Conservation (phyloP, 2,888 invertebrate genomes). For the Vannuccia rotundouncinata region DNA sequence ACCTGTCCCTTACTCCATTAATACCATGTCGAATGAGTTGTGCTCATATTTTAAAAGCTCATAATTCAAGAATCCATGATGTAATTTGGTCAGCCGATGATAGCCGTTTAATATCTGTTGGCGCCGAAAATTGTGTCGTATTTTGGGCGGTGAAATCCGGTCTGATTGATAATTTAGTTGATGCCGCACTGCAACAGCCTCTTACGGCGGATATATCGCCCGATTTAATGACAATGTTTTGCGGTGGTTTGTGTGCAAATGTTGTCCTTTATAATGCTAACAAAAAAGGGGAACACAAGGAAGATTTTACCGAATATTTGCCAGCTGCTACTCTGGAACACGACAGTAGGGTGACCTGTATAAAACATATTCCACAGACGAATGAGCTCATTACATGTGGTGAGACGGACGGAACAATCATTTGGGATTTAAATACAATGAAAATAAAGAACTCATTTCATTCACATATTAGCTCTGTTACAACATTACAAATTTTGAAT, state of each 20-base stretch:
- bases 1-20: not conserved
- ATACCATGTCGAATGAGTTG: slow-evolving; percentile 18
- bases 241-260: slow-evolving; percentile 34
- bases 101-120: slow-evolving; percentile 19
- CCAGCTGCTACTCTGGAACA: slow-evolving; percentile 9
- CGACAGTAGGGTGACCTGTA: slow-evolving; percentile 29
- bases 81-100: slow-evolving; percentile 25
- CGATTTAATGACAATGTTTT: slow-evolving; percentile 7
- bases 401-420: slow-evolving; percentile 24
- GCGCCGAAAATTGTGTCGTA: slow-evolving; percentile 28
- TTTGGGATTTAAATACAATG: slow-evolving; percentile 31
- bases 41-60: slow-evolving; percentile 25
- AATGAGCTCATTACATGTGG: slow-evolving; percentile 29
- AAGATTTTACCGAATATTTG: slow-evolving; percentile 4
- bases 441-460: slow-evolving; percentile 27
- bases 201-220: slow-evolving; percentile 21
- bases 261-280: slow-evolving; percentile 11
- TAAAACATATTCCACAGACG: not conserved
- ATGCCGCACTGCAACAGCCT: slow-evolving; percentile 4
- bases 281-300: slow-evolving; percentile 25
- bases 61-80: slow-evolving; percentile 31
- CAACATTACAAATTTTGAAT: not conserved
- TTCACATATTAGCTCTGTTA: slow-evolving; percentile 11
- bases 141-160: slow-evolving; percentile 31
- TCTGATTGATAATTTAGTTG: slow-evolving; percentile 27